These are phyloP conservation scores for Bembecia ichneumoniformis DNA, from an alignment of 2,888 invertebrate species.

Conservation along the genomic window DNA sequence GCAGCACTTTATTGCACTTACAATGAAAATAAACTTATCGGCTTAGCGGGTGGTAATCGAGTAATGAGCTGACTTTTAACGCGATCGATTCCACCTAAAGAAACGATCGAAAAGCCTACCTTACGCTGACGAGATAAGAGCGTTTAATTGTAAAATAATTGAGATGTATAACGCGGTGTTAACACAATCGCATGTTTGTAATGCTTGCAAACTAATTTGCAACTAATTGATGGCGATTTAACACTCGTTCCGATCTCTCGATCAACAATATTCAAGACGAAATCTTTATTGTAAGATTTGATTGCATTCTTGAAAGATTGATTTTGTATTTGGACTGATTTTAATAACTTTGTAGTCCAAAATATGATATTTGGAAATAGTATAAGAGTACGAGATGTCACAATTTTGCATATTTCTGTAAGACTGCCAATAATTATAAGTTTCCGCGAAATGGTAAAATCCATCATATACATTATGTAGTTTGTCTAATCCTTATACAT, in stretches of 20 bases:
- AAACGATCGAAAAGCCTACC: slow-evolving; percentile 20
- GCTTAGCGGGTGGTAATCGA: slow-evolving; percentile 58
- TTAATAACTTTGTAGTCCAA: too few species aligned
- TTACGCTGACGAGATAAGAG: slow-evolving; percentile 17
- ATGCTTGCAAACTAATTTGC: slow-evolving; percentile 37
- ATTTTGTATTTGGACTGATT: too few species aligned
- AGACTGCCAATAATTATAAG: too few species aligned
- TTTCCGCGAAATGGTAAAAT: too few species aligned
- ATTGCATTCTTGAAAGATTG: background rate
- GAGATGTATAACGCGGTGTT: slow-evolving; percentile 31
- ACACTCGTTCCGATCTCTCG: background rate
- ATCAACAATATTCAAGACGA: background rate
- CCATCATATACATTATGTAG: too few species aligned
- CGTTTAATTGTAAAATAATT: slow-evolving; percentile 18
- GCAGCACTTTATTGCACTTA: slow-evolving; percentile 51
- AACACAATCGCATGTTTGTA: slow-evolving; percentile 21
- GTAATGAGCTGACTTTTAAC: slow-evolving; percentile 33
- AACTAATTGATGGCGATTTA: slow-evolving; percentile 28
- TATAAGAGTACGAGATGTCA: too few species aligned
- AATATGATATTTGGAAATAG: too few species aligned
- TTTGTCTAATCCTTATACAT: too few species aligned
- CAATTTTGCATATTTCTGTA: too few species aligned
- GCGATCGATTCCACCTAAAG: slow-evolving; percentile 16
- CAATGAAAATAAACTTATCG: slow-evolving; percentile 46
- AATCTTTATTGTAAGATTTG: background rate